phyloP scores from a whole-genome alignment of 2,113 vertebrate species.

The Raja brachyura region DNA sequence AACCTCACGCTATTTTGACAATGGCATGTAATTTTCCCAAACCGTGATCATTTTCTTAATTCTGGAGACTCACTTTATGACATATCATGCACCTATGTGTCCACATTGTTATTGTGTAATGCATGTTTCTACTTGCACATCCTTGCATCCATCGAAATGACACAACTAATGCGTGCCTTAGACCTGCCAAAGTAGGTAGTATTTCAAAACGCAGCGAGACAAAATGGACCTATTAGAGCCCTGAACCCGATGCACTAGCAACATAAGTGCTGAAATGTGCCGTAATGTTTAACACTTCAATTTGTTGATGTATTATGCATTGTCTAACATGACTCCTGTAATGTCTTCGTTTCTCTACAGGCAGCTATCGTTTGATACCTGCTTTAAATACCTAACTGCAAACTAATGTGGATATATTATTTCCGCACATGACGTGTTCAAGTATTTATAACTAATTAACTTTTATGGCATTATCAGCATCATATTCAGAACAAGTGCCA shows the following conservation, averaged over 20 bases:
- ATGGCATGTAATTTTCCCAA: background rate
- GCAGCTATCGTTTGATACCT: background rate
- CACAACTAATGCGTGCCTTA: conserved; percentile 9
- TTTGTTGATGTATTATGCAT: conserved; percentile 32
- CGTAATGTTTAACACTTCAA: conserved; percentile 31
- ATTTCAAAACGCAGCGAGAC: conserved; percentile 19
- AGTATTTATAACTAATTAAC: background rate
- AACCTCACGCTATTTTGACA: background rate
- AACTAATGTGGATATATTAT: background rate
- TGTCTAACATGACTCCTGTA: conserved; percentile 9
- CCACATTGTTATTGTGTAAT: conserved; percentile 9
- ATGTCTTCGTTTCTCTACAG: background rate
- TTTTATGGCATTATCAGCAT: background rate
- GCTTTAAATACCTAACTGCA: background rate
- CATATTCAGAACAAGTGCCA: background rate
- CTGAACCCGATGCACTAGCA: conserved; percentile 14
- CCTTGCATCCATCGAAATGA: background rate
- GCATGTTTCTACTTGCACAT: conserved; percentile 19
- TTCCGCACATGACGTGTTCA: background rate
- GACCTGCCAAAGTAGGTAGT: conserved; percentile 20
- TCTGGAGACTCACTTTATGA: background rate
- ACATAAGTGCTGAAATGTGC: conserved; percentile 30
- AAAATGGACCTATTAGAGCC: conserved; percentile 35
- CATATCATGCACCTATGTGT: background rate
- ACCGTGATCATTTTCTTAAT: background rate